These are phyloP conservation scores for Melanostoma scalare DNA, from an alignment of 2,888 invertebrate genomes.

Conservation along the genomic window DNA sequence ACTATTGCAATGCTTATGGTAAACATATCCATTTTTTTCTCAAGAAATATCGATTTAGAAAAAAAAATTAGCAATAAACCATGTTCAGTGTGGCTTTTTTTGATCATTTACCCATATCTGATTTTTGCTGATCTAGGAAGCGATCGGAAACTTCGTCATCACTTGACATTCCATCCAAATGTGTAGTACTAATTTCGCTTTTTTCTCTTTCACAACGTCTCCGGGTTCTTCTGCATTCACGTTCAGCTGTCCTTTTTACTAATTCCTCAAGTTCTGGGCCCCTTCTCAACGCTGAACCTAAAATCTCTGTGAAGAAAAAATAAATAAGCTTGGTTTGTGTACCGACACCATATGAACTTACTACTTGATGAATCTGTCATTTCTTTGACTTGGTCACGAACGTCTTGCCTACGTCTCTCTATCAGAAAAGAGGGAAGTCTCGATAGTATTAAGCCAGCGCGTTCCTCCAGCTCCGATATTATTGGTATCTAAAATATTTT, in stretches of 20 bases:
- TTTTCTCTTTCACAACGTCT: conserved; percentile 90
- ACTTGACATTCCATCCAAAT: conserved; percentile 97
- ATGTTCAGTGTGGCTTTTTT: not conserved
- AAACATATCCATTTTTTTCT: too few relatives aligned
- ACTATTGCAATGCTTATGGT: too few relatives aligned
- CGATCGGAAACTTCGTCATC: conserved; percentile 97
- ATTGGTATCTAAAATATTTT: conserved; percentile 84
- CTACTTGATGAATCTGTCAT: conserved; percentile 87
- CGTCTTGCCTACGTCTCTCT: conserved; percentile 93
- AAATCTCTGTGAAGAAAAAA: conserved; percentile 66
- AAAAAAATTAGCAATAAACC: too few relatives aligned
- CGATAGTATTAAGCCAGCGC: conserved; percentile 88
- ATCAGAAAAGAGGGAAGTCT: conserved; percentile 89
- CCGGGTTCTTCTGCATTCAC: conserved; percentile 95
- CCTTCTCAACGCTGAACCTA: conserved; percentile 78
- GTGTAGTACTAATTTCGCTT: conserved; percentile 84
- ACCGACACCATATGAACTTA: conserved; percentile 12
- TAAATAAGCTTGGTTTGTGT: not conserved
- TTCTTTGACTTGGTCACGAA: conserved; percentile 97
- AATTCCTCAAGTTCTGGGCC: conserved; percentile 86
- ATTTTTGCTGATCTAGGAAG: conserved; percentile 86
- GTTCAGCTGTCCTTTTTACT: conserved; percentile 92
- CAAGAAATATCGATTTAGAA: too few relatives aligned
- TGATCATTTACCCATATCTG: conserved; percentile 82
- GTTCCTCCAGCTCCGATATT: conserved; percentile 90